These are phyloP conservation scores for Whitmania pigra DNA, from an alignment of 1,140 invertebrate genomes.

Conservation along the genomic window DNA sequence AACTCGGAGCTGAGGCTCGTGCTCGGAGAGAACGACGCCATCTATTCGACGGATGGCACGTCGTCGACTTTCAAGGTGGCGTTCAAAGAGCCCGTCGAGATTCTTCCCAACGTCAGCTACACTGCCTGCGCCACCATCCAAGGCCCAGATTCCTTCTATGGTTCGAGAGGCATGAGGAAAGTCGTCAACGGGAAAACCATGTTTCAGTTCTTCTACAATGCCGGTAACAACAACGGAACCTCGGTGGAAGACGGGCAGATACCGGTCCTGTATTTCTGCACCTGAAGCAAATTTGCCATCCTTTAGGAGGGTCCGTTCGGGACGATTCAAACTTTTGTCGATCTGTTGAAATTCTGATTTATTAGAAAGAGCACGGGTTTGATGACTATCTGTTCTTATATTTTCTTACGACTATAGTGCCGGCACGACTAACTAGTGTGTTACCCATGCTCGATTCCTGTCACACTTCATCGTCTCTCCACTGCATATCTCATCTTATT, in stretches of 20 bases:
- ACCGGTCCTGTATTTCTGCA: constrained; percentile 72
- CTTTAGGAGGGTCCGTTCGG: no score
- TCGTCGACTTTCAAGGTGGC: constrained; percentile 69
- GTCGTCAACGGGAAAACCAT: constrained; percentile 59
- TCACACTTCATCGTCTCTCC: no score
- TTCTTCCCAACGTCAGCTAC: constrained; percentile 64
- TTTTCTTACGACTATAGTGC: no score
- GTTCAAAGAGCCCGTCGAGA: constrained; percentile 77
- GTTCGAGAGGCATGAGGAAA: constrained; percentile 63
- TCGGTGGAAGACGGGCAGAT: constrained; percentile 81
- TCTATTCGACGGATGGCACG: constrained; percentile 67
- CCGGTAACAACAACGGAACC: constrained; percentile 78
- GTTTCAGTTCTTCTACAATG: constrained; percentile 71
- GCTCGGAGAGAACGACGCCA: constrained; percentile 62
- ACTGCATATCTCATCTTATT: no score
- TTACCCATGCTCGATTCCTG: no score
- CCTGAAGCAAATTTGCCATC: constrained; percentile 25
- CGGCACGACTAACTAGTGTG: no score
- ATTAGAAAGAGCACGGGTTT: no score
- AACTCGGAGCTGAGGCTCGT: constrained; percentile 63
- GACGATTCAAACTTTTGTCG: no score
- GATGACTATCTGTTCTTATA: no score
- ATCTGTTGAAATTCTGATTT: no score
- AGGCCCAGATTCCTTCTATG: constrained; percentile 78
- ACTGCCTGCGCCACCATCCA: constrained; percentile 65